Base-by-base conservation (phyloP, 2,797 vertebrate species). In the Apogon hyalosoma region DNA sequence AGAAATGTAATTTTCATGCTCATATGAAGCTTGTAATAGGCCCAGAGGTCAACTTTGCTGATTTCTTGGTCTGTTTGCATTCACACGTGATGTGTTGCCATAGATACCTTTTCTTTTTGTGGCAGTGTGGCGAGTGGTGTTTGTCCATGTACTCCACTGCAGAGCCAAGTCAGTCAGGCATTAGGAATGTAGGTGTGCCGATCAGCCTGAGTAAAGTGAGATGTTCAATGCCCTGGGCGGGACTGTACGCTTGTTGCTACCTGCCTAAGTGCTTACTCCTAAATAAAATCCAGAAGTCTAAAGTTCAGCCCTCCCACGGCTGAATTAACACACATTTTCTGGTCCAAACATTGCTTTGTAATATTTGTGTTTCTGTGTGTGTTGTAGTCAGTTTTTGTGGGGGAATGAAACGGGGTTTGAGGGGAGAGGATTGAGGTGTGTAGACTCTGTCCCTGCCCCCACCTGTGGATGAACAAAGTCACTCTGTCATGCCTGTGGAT, bases 161-260 rank as follows among this genome's bases (percentile, higher is more conserved):
- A 53, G 82, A 69, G 72, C 75, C 63, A 71, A 47, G 62, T 62
- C 86, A 87, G 80, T 90, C 85, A 89, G 77, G 63, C 85, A 63
- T 73, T 12, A 88, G 91, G 93, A 94, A 93, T 94, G 91, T 93
- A 90, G 93, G 94, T 88, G 92, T 85, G 94, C 78, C 91, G 53
- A 83, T 85, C 59, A 71, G 54, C 62, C 79, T 49, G 59, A 77
- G 75, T 75, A 69, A 73, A 87, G 86, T 64, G 66, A 52, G 75
- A 79, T 87, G 91, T 88, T 91, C 76, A 84, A 45, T 84, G 83
- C 84, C 73, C 66, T 82, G 89, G 89, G 91, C 80, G 74, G 83
- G 87, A 77, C 92, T 53, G 31, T 1, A 39, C 1, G 58, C 94
- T 69, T 94, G 94, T 92, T 73, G 63, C 79, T 87, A 93, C 94